Evolutionary conservation across 2,888 invertebrate species (phyloP).

Genomic region (Nowickia ferox): DNA sequence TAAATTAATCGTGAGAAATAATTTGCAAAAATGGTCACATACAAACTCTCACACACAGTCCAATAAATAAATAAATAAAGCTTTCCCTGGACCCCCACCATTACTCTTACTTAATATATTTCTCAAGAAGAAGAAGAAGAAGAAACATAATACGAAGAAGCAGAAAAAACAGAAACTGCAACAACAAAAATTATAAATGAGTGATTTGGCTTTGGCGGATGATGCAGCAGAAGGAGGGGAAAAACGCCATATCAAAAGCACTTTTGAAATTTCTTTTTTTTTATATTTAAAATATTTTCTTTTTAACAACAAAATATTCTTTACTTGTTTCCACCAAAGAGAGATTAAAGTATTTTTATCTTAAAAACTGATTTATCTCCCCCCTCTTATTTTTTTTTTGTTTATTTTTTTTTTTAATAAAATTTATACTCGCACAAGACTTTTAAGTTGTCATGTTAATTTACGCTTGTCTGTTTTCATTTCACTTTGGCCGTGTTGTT

Average conservation of each 20-base stretch:
- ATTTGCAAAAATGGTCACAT: slow-evolving; percentile 77
- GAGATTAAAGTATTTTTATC: slow-evolving; percentile 54
- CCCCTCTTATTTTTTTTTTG: not conserved
- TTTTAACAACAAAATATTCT: slow-evolving; percentile 36
- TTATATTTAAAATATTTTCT: slow-evolving; percentile 53
- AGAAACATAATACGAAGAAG: too few relatives aligned
- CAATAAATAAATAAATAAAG: not conserved
- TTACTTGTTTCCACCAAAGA: slow-evolving; percentile 4
- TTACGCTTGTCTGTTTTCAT: slow-evolving; percentile 67
- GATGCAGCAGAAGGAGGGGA: not conserved
- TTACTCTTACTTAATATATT: slow-evolving; percentile 5
- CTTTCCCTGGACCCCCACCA: slow-evolving; percentile 52
- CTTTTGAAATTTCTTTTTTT: slow-evolving; percentile 39
- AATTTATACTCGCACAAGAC: slow-evolving; percentile 28
- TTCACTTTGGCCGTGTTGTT: slow-evolving; percentile 8
- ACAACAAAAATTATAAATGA: slow-evolving; percentile 6
- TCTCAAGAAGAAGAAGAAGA: not conserved
- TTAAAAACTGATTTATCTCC: slow-evolving; percentile 36
- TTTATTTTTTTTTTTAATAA: not conserved
- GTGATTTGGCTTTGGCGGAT: not conserved
- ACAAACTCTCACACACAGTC: slow-evolving; percentile 58
- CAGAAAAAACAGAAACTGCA: not conserved
- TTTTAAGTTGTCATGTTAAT: slow-evolving; percentile 67
- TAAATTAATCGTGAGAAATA: slow-evolving; percentile 76
- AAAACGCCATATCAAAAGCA: slow-evolving; percentile 27